phyloP scores from a whole-genome alignment of 2,888 invertebrate genomes.

The Plebejus anna region DNA sequence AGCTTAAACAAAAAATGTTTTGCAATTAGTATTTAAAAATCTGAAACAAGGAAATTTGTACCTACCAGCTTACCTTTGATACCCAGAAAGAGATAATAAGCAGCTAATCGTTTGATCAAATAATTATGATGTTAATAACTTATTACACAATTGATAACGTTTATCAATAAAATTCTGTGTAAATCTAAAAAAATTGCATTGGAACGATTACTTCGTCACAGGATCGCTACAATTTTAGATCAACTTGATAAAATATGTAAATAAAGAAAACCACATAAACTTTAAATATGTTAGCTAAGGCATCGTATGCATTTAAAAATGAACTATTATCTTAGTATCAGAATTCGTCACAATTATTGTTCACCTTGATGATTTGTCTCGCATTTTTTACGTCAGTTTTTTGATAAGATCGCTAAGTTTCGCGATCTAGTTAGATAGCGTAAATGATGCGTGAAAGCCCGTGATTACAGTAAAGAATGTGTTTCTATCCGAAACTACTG shows the following conservation, averaged over 20 bases:
- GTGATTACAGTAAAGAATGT: not conserved
- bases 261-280: too few species aligned
- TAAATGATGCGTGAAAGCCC: too few species aligned
- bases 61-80: not conserved
- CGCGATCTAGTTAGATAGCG: not conserved
- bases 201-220: not conserved
- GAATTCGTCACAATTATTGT: too few species aligned
- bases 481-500: not conserved
- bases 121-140: not conserved
- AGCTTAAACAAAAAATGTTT: too few species aligned
- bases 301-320: not conserved
- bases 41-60: not conserved
- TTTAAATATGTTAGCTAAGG: not conserved
- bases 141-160: not conserved
- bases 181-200: not conserved
- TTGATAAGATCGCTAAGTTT: too few species aligned
- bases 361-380: too few species aligned
- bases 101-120: not conserved
- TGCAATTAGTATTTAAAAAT: not conserved
- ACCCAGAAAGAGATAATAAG: not conserved
- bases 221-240: too few species aligned
- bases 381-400: too few species aligned
- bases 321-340: not conserved
- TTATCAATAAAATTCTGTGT: not conserved
- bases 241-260: too few species aligned